phyloP scores from a whole-genome alignment of 2,888 invertebrate species.

The Charanyca ferruginea region DNA sequence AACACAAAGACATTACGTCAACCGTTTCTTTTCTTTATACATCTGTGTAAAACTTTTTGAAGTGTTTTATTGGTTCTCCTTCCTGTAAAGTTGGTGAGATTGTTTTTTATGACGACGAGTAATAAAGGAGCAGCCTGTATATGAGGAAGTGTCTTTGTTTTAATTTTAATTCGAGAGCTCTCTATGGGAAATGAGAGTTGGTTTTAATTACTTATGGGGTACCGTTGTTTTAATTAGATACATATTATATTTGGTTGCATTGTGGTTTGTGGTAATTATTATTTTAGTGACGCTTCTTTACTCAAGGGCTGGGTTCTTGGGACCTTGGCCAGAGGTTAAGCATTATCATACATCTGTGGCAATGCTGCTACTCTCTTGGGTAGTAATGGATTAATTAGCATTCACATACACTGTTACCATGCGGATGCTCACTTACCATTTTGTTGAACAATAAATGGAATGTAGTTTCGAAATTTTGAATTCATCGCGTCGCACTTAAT shows the following conservation, averaged over 20 bases:
- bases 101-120: constrained; percentile 41
- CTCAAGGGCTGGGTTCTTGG: no score
- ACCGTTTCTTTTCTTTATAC: constrained; percentile 28
- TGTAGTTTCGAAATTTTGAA: no score
- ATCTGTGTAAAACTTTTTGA: constrained; percentile 49
- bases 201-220: constrained; percentile 34
- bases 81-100: constrained; percentile 42
- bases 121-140: constrained; percentile 52
- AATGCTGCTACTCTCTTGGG: no score
- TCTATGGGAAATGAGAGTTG: constrained; percentile 6
- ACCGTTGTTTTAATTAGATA: constrained; percentile 7
- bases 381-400: no score
- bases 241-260: not conserved
- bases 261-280: not conserved
- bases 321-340: no score
- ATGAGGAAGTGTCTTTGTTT: constrained; percentile 48
- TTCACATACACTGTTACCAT: no score
- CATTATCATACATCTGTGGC: no score
- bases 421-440: no score
- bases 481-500: no score
- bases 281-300: not conserved
- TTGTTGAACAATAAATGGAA: no score
- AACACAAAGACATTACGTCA: constrained; percentile 20
- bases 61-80: constrained; percentile 55
- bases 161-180: constrained; percentile 35